phyloP scores from a whole-genome alignment of 2,797 vertebrate species.

The Heterohyrax brucei region DNA sequence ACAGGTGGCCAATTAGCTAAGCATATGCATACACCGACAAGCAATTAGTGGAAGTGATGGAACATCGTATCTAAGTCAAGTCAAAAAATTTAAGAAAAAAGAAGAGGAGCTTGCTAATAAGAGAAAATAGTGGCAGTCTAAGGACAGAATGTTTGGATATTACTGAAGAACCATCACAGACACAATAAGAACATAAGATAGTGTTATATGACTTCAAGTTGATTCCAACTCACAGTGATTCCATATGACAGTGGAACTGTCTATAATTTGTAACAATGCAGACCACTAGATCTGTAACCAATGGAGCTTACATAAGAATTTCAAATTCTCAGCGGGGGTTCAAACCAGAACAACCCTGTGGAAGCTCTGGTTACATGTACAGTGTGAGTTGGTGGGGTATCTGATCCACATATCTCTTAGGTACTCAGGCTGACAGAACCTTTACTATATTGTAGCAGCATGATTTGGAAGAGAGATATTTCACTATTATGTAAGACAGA shows the following conservation, averaged over 20 bases:
- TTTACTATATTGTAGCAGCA: neutral
- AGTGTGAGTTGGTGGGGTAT: neutral
- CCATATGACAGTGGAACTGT: too few species aligned
- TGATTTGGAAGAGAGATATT: neutral
- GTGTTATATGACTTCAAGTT: neutral
- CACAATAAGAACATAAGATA: neutral
- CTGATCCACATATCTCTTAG: neutral
- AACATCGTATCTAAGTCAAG: neutral
- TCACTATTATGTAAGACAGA: neutral
- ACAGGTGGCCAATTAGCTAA: neutral
- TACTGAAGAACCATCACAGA: neutral
- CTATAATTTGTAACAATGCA: neutral
- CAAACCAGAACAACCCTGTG: too few species aligned
- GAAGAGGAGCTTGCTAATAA: neutral
- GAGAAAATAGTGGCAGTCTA: neutral
- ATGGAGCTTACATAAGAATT: neutral
- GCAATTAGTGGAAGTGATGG: neutral
- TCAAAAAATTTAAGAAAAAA: neutral
- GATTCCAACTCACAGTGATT: neutral
- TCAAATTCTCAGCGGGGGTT: too few species aligned
- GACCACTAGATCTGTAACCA: neutral
- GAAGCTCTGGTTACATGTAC: neutral
- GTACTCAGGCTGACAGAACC: fast-evolving
- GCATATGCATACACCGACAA: neutral
- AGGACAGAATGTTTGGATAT: neutral